Conservation (phyloP, 1,140 invertebrate species). For the Pissodes strobi region DNA sequence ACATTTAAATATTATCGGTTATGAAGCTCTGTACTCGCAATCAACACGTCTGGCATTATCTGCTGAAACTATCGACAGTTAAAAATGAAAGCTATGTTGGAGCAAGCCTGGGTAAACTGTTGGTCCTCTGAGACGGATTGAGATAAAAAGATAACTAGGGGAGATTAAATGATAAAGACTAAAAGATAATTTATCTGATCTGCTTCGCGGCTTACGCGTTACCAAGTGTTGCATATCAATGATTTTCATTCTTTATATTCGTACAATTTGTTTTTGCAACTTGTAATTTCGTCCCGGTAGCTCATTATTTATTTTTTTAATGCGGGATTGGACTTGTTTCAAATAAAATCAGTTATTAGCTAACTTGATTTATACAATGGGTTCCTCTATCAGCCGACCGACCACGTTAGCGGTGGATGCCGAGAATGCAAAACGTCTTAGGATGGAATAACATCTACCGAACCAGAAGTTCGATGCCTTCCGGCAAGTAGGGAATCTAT, state of each 20-base stretch:
- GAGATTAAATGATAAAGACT: slow-evolving; percentile 26
- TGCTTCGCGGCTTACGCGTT: slow-evolving; percentile 3
- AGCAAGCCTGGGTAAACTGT: slow-evolving; percentile 25
- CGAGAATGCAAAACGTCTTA: too few species aligned
- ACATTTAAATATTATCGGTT: slow-evolving; percentile 27
- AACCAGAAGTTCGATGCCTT: too few species aligned
- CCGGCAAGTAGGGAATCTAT: too few species aligned
- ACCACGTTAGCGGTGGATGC: too few species aligned
- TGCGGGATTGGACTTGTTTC: too few species aligned
- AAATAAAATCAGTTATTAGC: too few species aligned
- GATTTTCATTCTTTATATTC: not conserved
- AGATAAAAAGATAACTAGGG: slow-evolving; percentile 21
- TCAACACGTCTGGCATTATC: slow-evolving; percentile 31
- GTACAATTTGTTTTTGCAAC: not conserved
- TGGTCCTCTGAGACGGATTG: slow-evolving; percentile 24
- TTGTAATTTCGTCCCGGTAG: not conserved
- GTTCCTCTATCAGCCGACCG: too few species aligned
- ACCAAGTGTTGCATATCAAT: slow-evolving; percentile 8
- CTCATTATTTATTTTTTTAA: not conserved
- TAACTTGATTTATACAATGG: too few species aligned
- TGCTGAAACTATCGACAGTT: slow-evolving; percentile 22
- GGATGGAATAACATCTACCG: too few species aligned
- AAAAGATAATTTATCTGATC: slow-evolving; percentile 29
- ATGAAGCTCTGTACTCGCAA: slow-evolving; percentile 19
- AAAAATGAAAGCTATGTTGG: slow-evolving; percentile 18